Base-by-base conservation (phyloP, 2,888 invertebrate genomes). In the Pachliopta kotzebuea region DNA sequence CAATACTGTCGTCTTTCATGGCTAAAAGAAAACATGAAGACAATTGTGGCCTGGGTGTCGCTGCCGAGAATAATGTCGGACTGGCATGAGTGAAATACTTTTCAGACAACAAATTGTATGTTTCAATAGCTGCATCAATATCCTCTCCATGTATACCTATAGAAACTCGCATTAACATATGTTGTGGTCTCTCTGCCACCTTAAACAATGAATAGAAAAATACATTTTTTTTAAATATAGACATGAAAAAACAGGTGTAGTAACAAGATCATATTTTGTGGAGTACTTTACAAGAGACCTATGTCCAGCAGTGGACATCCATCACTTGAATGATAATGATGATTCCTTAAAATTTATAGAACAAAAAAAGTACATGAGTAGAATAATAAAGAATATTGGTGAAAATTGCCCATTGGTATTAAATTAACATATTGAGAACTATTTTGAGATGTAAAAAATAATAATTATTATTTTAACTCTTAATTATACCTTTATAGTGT, bases 81-180 rank as follows among this genome's bases (percentile, higher is more conserved):
- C 98, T 98, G 4, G 99, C 99, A 88, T 99, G 99, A 0, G 98
- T 99, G 81, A 99, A 99, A 92, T 96, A 99, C 74, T 96, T 94
- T 80, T 98, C 98, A 0, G 99, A 99, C 72, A 99, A 88, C 67
- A 97, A 93, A 82, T 99, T 98, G 86, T 99, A 99, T 0, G 99
- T 99, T 90, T 98, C 96, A 71, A 99, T 97, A 18, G 96, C 99
- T 18, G 95, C 93, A 69, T 97, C 97, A 67, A 99, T 96, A 79
- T 99, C 97, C 71, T 97, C 96, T 1, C 96, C 96, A 81, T 99
- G 99, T 74, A 99, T 98, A 18, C 99, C 99, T 68, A 99, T 96
- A 4, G 99, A 92, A 0, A 99, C 99, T 75, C 99, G 92, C 99
- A 99, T 99, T 65, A 99, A 88, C 98, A 99, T 97, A 77, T 99